Conservation (phyloP, 2,113 vertebrate genomes). For the Calypte anna region DNA sequence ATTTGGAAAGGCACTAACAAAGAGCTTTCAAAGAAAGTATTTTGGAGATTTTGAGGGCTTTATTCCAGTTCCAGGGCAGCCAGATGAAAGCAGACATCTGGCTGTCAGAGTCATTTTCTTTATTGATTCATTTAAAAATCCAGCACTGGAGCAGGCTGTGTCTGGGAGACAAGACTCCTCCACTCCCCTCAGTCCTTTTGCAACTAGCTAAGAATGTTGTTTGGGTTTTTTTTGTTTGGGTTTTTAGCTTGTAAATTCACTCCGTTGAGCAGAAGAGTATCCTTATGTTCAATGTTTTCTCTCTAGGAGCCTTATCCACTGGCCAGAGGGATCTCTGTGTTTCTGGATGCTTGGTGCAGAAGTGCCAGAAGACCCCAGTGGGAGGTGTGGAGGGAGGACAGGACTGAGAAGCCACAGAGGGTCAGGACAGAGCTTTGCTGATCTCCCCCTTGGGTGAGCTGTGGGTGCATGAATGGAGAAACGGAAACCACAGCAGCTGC, state of each 20-base stretch:
- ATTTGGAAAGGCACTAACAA: conserved; percentile 1
- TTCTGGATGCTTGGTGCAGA: background rate
- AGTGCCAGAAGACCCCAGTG: background rate
- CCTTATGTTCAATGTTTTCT: background rate
- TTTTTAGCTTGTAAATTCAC: background rate
- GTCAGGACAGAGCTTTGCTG: background rate
- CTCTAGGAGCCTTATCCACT: background rate
- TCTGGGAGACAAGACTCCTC: background rate
- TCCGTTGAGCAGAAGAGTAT: background rate
- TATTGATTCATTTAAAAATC: conserved; percentile 29
- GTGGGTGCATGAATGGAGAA: background rate
- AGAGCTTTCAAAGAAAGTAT: conserved; percentile 42
- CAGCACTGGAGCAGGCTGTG: conserved; percentile 1
- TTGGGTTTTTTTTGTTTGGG: no score
- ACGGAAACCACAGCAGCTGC: background rate
- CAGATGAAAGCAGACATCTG: conserved; percentile 64
- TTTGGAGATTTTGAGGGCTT: conserved; percentile 49
- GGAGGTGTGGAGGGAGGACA: background rate
- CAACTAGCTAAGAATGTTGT: background rate
- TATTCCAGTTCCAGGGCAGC: conserved; percentile 38
- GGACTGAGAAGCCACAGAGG: background rate
- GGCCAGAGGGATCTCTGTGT: background rate
- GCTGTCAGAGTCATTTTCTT: background rate
- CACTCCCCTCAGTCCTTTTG: fast-evolving
- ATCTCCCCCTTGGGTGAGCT: background rate